Evolutionary conservation across 2,888 invertebrate species (phyloP), one percentile per base, ranked within the genome.

Genomic region (Unio pictorum): DNA sequence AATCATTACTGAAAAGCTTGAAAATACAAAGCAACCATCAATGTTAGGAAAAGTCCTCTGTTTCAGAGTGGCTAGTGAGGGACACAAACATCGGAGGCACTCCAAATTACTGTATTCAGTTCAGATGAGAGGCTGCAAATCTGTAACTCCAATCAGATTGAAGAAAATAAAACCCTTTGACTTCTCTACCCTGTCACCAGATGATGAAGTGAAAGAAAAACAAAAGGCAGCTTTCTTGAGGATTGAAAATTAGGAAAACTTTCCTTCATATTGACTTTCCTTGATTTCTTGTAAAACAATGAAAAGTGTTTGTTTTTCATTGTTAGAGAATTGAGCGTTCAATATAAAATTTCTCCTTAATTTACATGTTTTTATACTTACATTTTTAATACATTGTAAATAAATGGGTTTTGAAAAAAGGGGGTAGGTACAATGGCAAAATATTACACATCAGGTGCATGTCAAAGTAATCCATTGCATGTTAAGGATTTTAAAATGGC

Each of bases 121-220:
- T 18, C 85, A 85, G 71, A 73, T 66, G 26, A 76, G 72, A 64
- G 61, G 67, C 26, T 45, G 68, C 11, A 67, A 66, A 23, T 60
- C 54, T 26, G 55, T 28, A 11, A 65, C 60, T 26, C 63, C 58
- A 58, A 55, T 61, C 17, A 55, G 72, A 20, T 8, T 70, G 59
- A 69, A 72, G 8, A 62, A 71, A n/a, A 74, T 85, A 17, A 66
- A 62, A 23, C 76, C 85, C 61, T 94, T 93, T 89, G 90, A 91
- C 74, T 94, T 94, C 88, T 89, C 91, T 55, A 91, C 91, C 59
- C 92, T 92, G 3, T 94, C 94, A 0, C 93, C 93, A 17, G 93
- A 93, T 89, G 93, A 92, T 86, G 79, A 91, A 68, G 91, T 93
- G 67, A 89, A 83, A 75, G 63, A 72, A n/a, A 85, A 76, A 69